These are phyloP conservation scores for Teleopsis dalmanni DNA, from an alignment of 1,140 invertebrate genomes.

Conservation along the genomic window DNA sequence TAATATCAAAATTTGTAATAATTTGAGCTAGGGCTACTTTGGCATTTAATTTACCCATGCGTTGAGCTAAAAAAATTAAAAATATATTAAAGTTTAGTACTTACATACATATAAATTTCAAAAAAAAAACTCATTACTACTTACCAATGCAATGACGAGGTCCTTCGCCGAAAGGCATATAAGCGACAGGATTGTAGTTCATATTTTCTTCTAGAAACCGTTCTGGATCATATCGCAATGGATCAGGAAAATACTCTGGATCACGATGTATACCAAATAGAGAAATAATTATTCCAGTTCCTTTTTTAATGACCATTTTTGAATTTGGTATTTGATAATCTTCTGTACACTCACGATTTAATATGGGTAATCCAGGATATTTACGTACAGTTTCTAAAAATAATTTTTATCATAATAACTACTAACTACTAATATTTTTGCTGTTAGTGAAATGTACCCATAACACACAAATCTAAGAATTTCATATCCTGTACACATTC, in stretches of 20 bases:
- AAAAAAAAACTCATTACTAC: neutral
- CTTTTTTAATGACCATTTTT: constrained; percentile 38
- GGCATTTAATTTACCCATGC: constrained; percentile 30
- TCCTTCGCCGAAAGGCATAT: constrained; percentile 59
- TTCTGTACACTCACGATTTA: constrained; percentile 45
- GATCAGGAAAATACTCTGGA: constrained; percentile 51
- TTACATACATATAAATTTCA: neutral
- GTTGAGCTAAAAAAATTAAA: constrained; percentile 13
- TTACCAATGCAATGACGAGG: constrained; percentile 56
- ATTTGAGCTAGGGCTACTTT: constrained; percentile 29
- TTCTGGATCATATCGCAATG: constrained; percentile 55
- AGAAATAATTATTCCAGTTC: constrained; percentile 38
- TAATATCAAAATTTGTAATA: constrained; percentile 27
- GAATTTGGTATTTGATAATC: constrained; percentile 37
- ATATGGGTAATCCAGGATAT: constrained; percentile 51
- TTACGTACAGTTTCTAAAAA: constrained; percentile 49
- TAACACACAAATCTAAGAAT: constrained; percentile 49
- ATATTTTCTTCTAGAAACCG: constrained; percentile 49
- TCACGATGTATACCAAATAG: constrained; percentile 44
- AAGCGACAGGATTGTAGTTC: constrained; percentile 32
- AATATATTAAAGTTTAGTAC: neutral
- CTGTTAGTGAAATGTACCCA: constrained; percentile 4
- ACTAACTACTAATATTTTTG: neutral
- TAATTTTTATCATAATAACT: neutral
- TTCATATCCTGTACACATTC: constrained; percentile 47